Evolutionary conservation across 2,888 invertebrate species (phyloP).

Genomic region (Lomographa bimaculata): DNA sequence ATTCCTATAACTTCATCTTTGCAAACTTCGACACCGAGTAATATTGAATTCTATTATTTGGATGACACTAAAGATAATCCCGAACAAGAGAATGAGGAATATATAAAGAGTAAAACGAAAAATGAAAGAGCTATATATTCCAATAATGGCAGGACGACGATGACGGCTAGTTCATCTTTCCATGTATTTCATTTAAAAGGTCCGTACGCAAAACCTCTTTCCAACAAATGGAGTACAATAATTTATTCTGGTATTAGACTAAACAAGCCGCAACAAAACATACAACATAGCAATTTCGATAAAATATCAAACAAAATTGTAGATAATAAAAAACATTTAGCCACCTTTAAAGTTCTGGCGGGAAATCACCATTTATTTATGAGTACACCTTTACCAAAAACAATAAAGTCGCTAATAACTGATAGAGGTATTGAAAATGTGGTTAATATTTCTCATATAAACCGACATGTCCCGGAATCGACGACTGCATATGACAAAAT

Average conservation of each 20-base stretch:
- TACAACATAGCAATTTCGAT: neutral
- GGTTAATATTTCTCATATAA: no score
- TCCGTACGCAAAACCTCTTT: constrained; percentile 9
- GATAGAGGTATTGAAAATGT: no score
- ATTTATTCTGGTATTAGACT: constrained; percentile 4
- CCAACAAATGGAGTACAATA: neutral
- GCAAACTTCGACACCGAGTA: constrained; percentile 54
- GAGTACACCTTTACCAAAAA: no score
- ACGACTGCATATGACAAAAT: constrained; percentile 57
- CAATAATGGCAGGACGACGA: constrained; percentile 12
- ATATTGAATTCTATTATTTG: constrained; percentile 71
- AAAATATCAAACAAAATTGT: no score
- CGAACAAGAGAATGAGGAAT: constrained; percentile 29
- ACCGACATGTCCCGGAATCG: constrained; percentile 4
- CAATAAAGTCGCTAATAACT: no score
- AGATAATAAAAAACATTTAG: no score
- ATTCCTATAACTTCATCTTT: constrained; percentile 12
- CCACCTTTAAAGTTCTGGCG: no score
- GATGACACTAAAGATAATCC: constrained; percentile 48
- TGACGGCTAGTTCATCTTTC: constrained; percentile 23
- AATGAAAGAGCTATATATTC: constrained; percentile 16
- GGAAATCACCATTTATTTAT: no score
- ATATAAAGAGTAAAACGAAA: constrained; percentile 24
- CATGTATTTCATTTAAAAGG: constrained; percentile 29
- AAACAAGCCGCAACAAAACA: neutral